Evolutionary conservation across 2,797 vertebrate genomes (phyloP), one percentile per base, ranked within the genome.

Genomic region (Danio aesculapii): DNA sequence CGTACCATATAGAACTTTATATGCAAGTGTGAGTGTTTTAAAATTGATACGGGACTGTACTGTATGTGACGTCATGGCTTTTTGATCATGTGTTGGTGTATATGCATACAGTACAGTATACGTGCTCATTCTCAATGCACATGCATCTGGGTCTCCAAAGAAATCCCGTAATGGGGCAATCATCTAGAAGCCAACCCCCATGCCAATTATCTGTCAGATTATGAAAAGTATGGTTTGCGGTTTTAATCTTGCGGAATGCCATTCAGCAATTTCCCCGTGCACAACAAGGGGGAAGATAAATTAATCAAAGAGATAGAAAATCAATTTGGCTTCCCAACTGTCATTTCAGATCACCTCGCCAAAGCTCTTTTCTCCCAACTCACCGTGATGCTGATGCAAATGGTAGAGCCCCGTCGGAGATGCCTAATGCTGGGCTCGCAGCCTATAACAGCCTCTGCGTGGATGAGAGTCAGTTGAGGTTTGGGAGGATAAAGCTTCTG

Each of bases 261-360:
- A 89, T 90, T 92, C 91, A 91, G 89, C 89, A 84, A 84, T 90
- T 90, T 90, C 88, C 90, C 82, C 85, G 87, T 89, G 87, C 90
- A 87, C 90, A 92, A 90, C 87, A 88, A 93, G 89, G 87, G 84
- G 30, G 85, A 89, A 85, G 88, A 92, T 90, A 91, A 94, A 93
- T 94, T 93, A 93, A 94, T 94, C 93, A 94, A 88, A 92, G 88
- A 86, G 89, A 90, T 90, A 90, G 91, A 92, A 92, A 93, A 93
- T 93, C 92, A 91, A 94, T 93, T 88, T 84, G 87, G 87, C 75
- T 85, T 85, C 82, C 84, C 70, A 86, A 82, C 77, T 92, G 92
- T 92, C 93, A 93, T 93, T 93, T 93, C 78, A n/a, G 90, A 92
- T 90, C 72, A 84, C 87, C 52, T 90, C 69, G 87, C 87, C 30